Conservation (phyloP, 2,888 invertebrate species). For the Onchidella celtica region DNA sequence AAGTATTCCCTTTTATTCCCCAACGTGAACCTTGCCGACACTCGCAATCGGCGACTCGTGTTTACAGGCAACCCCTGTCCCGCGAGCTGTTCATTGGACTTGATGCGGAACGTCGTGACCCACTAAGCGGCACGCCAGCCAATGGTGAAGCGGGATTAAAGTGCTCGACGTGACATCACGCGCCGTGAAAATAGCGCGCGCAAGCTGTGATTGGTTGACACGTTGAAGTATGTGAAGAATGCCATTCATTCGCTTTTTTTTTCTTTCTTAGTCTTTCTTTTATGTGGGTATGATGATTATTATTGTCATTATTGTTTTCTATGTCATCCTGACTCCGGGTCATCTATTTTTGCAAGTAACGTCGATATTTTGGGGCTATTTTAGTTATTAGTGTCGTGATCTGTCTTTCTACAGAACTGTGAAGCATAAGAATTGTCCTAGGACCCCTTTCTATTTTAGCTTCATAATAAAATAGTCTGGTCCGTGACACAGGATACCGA, state of each 20-base stretch:
- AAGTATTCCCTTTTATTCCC: conserved; percentile 14
- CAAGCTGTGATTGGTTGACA: conserved; percentile 18
- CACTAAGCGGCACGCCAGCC: conserved; percentile 19
- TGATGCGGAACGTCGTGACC: conserved; percentile 24
- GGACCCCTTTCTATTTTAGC: no score
- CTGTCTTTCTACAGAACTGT: no score
- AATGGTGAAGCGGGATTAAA: conserved; percentile 15
- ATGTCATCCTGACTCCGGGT: no score
- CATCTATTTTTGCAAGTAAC: no score
- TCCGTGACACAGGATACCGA: no score
- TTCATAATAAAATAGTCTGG: no score
- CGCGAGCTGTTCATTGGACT: conserved; percentile 13
- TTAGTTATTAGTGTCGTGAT: no score
- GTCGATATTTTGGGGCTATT: no score
- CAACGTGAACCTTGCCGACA: no score
- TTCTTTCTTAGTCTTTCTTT: not conserved
- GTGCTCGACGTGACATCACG: conserved; percentile 29
- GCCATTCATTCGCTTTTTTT: not conserved
- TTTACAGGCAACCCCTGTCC: conserved; percentile 15
- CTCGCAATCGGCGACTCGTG: conserved; percentile 13
- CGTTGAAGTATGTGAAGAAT: conserved; percentile 1
- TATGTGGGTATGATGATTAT: not conserved
- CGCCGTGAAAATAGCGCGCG: conserved; percentile 27
- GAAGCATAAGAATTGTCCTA: no score
- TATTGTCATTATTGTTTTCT: no score